Evolutionary conservation across 2,888 invertebrate species (phyloP), one percentile per base, ranked within the genome.

Genomic region (Calliopum simillimum): DNA sequence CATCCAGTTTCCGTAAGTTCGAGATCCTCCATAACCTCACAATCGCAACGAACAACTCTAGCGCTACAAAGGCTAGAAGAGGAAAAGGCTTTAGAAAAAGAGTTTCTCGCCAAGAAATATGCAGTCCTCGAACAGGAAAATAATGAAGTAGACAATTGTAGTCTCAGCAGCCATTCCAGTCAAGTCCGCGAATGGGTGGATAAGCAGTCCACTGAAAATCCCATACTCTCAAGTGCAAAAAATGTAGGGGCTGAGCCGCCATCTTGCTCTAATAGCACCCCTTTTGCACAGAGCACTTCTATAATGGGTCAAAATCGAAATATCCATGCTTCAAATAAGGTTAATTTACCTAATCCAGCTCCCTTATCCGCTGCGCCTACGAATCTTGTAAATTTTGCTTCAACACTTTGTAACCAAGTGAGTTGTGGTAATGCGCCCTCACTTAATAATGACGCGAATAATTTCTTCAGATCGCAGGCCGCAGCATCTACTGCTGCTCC

Each of bases 41-140:
- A 51, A 51, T 51, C 16, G n/a, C 51, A 51, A 51, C 51, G 51
- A 51, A 51, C 5, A 6, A 8, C 12, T 19, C 51, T 51, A n/a
- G 51, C 14, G 51, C 51, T 51, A 14, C 51, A n/a, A 4, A 51
- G 19, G 51, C n/a, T 51, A n/a, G 51, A 51, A 51, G 51, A 51
- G 1, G 51, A 51, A 51, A 51, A 51, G 16, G 51, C 51, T 16
- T 51, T n/a, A 51, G 51, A 51, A 16, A 51, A 51, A 51, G n/a
- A 51, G 12, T 51, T 51, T 19, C 16, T 51, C 8, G 33, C 33
- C 4, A 51, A n/a, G n/a, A 51, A 51, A 51, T 51, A 51, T n/a
- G n/a, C 8, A 19, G 16, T 51, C 8, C 51, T 51, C 4, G 51
- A 51, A n/a, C 51, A 16, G 51, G n/a, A 51, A 5, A 51, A n/a